Percentiles rank a stretch among this genome's conserved stretches.
phyloP scores from a whole-genome alignment of 2,797 vertebrate genomes.

The Mus minutoides region DNA sequence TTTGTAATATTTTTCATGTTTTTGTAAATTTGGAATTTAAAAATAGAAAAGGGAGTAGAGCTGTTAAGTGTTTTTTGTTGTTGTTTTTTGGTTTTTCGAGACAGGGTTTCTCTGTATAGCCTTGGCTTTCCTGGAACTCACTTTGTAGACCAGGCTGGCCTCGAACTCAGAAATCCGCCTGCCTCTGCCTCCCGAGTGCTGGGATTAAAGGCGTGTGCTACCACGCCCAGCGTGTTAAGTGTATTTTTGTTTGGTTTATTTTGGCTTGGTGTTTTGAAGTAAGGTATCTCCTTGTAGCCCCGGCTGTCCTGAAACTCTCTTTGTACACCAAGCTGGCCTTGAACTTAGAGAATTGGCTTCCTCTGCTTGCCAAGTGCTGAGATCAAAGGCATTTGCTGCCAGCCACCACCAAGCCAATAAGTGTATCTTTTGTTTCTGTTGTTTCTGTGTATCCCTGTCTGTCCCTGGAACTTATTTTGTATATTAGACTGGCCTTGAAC shows the following conservation, averaged over 20 bases:
- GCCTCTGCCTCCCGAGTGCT: background rate
- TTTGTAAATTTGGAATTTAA: background rate
- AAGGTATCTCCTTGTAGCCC: too few species aligned
- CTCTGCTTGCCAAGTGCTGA: background rate
- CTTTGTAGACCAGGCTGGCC: background rate
- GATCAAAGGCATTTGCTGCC: background rate
- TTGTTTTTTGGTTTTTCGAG: too few species aligned
- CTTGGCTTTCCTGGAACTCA: too few species aligned
- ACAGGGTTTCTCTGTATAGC: too few species aligned
- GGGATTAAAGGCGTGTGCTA: background rate
- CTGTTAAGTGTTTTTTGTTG: too few species aligned
- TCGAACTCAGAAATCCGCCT: background rate
- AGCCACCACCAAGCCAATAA: background rate
- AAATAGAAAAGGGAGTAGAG: background rate
- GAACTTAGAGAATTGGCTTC: background rate
- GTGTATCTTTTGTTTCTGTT: background rate
- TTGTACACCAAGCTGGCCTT: background rate
- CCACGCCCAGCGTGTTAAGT: too few species aligned
- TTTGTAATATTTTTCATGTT: slow-evolving; percentile 6
- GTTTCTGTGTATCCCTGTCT: background rate
- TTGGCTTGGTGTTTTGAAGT: background rate
- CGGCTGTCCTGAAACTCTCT: background rate
- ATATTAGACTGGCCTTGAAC: background rate
- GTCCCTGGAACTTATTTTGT: background rate
- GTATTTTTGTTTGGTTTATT: background rate